Percentiles rank a stretch among this genome's conserved stretches.
Conservation (phyloP, 2,797 vertebrate species). For the Antennarius maculatus region DNA sequence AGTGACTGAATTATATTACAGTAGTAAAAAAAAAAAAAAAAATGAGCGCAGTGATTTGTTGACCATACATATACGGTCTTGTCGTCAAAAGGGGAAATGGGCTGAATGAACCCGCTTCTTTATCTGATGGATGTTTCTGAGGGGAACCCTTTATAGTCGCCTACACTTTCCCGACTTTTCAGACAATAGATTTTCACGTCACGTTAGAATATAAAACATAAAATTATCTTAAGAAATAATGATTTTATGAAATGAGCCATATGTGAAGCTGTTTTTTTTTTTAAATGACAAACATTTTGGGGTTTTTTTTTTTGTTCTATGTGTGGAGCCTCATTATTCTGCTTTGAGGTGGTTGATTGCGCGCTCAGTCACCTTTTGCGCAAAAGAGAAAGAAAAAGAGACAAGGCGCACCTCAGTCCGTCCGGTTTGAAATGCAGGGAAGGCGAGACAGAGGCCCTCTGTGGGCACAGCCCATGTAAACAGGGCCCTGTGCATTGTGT, state of each 20-base stretch:
- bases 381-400: constrained; percentile 11
- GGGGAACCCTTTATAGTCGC: no score
- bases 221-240: not conserved
- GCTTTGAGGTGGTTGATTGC: constrained; percentile 10
- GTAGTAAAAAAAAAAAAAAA: no score
- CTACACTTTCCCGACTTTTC: not conserved
- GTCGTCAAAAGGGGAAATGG: no score
- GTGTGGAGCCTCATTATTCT: not conserved
- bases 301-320: not conserved
- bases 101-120: no score
- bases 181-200: not conserved
- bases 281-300: not conserved
- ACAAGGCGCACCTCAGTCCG: constrained; percentile 52
- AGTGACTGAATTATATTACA: no score
- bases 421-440: constrained; percentile 39
- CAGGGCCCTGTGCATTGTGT: constrained; percentile 80
- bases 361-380: constrained; percentile 12
- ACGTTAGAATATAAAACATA: not conserved
- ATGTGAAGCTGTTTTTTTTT: not conserved
- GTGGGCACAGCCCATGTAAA: constrained; percentile 79
- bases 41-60: no score
- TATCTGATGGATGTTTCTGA: no score
- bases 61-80: no score
- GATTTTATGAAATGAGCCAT: not conserved
- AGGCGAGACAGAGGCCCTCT: constrained; percentile 66